These are phyloP conservation scores for Polyommatus iphigenia DNA, from an alignment of 2,888 invertebrate species.

Conservation along the genomic window DNA sequence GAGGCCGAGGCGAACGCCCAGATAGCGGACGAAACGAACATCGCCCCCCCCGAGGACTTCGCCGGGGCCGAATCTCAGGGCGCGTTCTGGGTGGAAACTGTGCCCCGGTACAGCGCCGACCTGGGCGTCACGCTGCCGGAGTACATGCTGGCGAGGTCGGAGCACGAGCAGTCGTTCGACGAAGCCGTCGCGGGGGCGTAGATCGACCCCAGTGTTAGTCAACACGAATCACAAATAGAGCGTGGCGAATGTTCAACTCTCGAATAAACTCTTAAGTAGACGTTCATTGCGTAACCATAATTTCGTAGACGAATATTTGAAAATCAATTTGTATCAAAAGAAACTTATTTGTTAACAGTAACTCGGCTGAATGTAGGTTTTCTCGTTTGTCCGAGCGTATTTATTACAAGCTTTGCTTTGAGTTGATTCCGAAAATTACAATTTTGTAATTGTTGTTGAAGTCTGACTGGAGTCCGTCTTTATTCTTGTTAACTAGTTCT, in stretches of 20 bases:
- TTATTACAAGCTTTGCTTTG: neutral
- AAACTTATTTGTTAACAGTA: constrained; percentile 10
- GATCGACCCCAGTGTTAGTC: constrained; percentile 58
- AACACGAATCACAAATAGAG: constrained; percentile 67
- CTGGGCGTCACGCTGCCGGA: constrained; percentile 83
- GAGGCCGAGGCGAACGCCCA: constrained; percentile 57
- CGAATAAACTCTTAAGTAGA: constrained; percentile 59
- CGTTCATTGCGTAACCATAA: constrained; percentile 69
- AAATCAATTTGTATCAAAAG: constrained; percentile 28
- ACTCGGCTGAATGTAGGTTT: neutral
- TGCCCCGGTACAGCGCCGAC: constrained; percentile 82
- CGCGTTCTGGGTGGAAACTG: constrained; percentile 84
- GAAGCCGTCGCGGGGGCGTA: constrained; percentile 74
- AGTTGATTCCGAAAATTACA: constrained; percentile 11
- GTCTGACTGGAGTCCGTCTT: constrained; percentile 32
- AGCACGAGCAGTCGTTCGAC: constrained; percentile 85
- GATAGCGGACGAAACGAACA: constrained; percentile 61
- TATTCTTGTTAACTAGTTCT: constrained; percentile 76
- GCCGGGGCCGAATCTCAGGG: constrained; percentile 79
- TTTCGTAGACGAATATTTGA: constrained; percentile 55
- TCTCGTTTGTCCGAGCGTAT: neutral
- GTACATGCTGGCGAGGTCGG: constrained; percentile 84
- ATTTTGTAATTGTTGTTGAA: constrained; percentile 18
- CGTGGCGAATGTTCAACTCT: constrained; percentile 69
- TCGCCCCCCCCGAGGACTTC: constrained; percentile 75